phyloP scores from a whole-genome alignment of 2,797 vertebrate species.

The Alauda arvensis region DNA sequence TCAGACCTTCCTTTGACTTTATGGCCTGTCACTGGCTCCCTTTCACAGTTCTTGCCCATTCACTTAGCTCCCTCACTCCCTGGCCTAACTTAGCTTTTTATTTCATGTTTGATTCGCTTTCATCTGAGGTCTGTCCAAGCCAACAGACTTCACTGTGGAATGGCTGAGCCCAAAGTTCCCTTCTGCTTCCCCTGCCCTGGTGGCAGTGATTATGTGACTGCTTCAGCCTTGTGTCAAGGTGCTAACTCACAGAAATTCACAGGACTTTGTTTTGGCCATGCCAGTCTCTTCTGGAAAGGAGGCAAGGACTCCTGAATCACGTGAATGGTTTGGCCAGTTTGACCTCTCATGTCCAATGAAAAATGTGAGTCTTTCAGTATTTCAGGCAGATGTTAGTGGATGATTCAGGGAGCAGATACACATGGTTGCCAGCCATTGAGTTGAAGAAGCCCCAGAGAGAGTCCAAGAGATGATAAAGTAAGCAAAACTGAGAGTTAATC shows the following conservation, averaged over 20 bases:
- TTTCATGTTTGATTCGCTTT: neutral
- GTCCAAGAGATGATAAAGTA: constrained; percentile 19
- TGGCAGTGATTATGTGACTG: neutral
- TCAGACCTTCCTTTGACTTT: neutral
- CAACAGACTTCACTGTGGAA: neutral
- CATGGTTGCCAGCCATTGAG: constrained; percentile 29
- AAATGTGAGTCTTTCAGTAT: neutral
- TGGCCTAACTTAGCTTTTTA: neutral
- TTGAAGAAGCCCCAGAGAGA: constrained; percentile 9
- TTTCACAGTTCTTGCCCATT: neutral
- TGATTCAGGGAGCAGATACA: constrained; percentile 27
- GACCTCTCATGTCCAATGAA: neutral
- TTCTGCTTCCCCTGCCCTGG: neutral
- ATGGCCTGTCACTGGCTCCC: neutral
- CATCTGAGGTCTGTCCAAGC: neutral
- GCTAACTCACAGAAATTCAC: neutral
- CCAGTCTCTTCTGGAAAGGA: neutral
- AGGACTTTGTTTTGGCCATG: neutral
- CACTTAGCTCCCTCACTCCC: accelerated
- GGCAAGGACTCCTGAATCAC: neutral
- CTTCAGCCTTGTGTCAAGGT: neutral
- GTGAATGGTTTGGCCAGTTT: neutral
- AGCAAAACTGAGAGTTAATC: constrained; percentile 39
- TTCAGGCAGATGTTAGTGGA: constrained; percentile 37
- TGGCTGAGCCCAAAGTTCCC: neutral